Conservation (phyloP, 2,888 invertebrate species). For the Schrankia costaestrigalis region DNA sequence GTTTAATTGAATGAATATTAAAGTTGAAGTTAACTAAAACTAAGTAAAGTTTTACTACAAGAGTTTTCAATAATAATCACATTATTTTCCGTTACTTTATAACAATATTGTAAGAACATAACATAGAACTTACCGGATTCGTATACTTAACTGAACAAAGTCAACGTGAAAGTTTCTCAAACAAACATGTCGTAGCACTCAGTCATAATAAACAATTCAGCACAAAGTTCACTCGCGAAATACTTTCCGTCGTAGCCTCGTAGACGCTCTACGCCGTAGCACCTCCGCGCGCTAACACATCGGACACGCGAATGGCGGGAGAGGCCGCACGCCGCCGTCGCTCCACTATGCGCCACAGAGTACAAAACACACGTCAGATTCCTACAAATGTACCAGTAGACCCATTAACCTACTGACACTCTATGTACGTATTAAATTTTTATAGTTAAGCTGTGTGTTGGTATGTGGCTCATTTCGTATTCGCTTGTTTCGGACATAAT, state of each 20-base stretch:
- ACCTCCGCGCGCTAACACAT: constrained; percentile 52
- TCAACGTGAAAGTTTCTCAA: constrained; percentile 22
- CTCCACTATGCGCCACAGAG: constrained; percentile 21
- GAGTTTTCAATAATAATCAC: too few relatives aligned
- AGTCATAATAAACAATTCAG: constrained; percentile 29
- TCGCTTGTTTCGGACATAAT: constrained; percentile 44
- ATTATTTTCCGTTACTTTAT: too few relatives aligned
- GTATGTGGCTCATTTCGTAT: constrained; percentile 40
- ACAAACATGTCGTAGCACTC: constrained; percentile 29
- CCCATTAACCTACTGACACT: constrained; percentile 25
- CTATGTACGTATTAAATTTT: constrained; percentile 18
- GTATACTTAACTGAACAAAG: constrained; percentile 11
- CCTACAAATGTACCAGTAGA: constrained; percentile 20
- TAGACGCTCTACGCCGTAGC: constrained; percentile 53
- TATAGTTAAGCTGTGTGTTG: constrained; percentile 13
- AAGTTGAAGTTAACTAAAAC: too few relatives aligned
- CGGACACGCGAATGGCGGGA: constrained; percentile 55
- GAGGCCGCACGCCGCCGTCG: constrained; percentile 12
- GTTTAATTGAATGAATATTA: too few relatives aligned
- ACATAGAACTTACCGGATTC: too few relatives aligned
- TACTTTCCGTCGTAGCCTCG: constrained; percentile 40
- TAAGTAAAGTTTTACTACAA: too few relatives aligned
- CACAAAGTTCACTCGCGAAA: constrained; percentile 44
- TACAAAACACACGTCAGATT: constrained; percentile 18
- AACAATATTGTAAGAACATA: too few relatives aligned